phyloP scores from a whole-genome alignment of 2,797 vertebrate genomes.

The Nannoperca obscura region DNA sequence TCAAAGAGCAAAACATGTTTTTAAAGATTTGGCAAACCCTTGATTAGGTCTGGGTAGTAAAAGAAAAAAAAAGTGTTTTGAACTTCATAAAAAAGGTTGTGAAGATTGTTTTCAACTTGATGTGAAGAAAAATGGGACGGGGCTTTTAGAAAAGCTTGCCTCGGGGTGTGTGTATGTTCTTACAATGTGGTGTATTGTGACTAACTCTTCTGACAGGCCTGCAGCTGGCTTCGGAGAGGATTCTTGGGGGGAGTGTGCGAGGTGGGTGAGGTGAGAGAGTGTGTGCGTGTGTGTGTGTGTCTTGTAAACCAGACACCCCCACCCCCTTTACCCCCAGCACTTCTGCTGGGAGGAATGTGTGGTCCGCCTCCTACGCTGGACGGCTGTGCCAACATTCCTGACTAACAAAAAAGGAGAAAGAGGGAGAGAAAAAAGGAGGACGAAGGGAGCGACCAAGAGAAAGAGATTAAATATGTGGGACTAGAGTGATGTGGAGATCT shows the following conservation, averaged over 20 bases:
- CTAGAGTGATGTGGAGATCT: conserved; percentile 53
- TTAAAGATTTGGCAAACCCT: conserved; percentile 3
- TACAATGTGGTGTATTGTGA: conserved; percentile 74
- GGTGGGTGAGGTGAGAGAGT: conserved; percentile 44
- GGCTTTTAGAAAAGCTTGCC: conserved; percentile 48
- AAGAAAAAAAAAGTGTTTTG: conserved; percentile 22
- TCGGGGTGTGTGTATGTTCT: conserved; percentile 45
- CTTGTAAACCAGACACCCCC: conserved; percentile 77
- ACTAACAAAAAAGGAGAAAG: conserved; percentile 70
- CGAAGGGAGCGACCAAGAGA: conserved; percentile 47
- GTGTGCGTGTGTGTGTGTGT: conserved; percentile 55
- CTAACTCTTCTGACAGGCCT: conserved; percentile 71
- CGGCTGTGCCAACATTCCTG: conserved; percentile 88
- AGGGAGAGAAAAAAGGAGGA: conserved; percentile 42
- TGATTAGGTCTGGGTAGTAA: not conserved
- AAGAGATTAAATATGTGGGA: conserved; percentile 48
- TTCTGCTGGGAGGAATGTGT: conserved; percentile 88
- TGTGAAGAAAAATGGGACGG: not conserved
- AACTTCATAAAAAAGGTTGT: conserved; percentile 25
- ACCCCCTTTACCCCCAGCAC: conserved; percentile 75
- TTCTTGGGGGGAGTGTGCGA: conserved; percentile 59
- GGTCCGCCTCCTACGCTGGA: conserved; percentile 83
- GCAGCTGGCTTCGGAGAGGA: conserved; percentile 76
- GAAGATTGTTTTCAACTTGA: conserved; percentile 36
- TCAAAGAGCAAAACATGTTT: not conserved